Evolutionary conservation across 1,140 invertebrate species (phyloP), one percentile per base, ranked within the genome.

Genomic region (Tenebrio molitor): DNA sequence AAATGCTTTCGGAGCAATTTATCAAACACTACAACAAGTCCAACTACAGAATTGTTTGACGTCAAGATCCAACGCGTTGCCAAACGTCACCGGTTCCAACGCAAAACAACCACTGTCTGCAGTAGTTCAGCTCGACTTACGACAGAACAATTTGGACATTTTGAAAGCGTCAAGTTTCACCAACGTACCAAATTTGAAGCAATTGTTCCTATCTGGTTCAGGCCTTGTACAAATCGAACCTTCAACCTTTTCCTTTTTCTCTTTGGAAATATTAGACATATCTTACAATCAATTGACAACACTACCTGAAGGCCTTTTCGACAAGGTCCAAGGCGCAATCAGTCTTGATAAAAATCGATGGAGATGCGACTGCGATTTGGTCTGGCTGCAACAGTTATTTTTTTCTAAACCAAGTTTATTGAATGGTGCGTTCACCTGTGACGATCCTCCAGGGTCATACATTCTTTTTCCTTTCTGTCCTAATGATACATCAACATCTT

Each of bases 331-430:
- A 8, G 17, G n/a, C n/a, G 23, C n/a, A 0, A 21, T 74, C 19
- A 10, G 17, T n/a, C 17, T 70, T 14, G 21, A 44, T 14, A 8
- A 17, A 6, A 76, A 76, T 41, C 1, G 0, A 6, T 76, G 63
- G 63, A 21, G 25, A 1, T 76, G 74, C 21, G 34, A 67, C 41
- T 74, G 72, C 53, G 16, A 34, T 6, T 64, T 76, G 34, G 7
- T 33, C 10, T 75, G 74, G 74, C 63, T 75, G 7, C 69, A 66
- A 34, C 42, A 71, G 8, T 64, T 71, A 25, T 71, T 23, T 58
- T n/a, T n/a, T n/a, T n/a, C n/a, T n/a, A n/a, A n/a, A n/a, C n/a
- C n/a, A n/a, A n/a, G n/a, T n/a, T n/a, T n/a, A n/a, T n/a, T n/a
- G n/a, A n/a, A n/a, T n/a, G n/a, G n/a, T n/a, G n/a, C n/a, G n/a